phyloP scores from a whole-genome alignment of 23 tunicate species.

The Halocynthia aurantium region DNA sequence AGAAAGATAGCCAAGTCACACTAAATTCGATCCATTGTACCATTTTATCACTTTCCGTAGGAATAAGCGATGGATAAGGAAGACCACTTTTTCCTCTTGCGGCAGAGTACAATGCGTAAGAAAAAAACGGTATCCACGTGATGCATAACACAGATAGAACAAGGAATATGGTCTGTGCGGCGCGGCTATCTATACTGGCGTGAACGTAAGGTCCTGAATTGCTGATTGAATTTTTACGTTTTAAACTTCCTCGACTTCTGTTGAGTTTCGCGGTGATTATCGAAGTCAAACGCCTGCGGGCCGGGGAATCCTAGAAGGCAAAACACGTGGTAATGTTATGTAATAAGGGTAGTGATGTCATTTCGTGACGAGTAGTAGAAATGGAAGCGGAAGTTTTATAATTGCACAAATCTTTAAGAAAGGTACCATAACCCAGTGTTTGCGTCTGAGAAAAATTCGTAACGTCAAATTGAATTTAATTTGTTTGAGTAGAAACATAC shows the following conservation, averaged over 20 bases:
- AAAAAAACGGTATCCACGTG: constrained; percentile 47
- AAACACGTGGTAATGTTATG: too few species aligned
- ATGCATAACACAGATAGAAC: constrained; percentile 28
- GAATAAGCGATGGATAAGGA: neutral
- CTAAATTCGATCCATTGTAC: constrained; percentile 60
- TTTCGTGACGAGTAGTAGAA: too few species aligned
- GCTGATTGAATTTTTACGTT: neutral
- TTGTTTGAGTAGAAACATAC: too few species aligned
- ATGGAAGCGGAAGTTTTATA: too few species aligned
- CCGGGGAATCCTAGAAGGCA: constrained; percentile 8
- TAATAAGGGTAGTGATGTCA: too few species aligned
- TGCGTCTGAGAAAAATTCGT: too few species aligned
- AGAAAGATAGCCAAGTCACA: constrained; percentile 62
- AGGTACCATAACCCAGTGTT: too few species aligned
- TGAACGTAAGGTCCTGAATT: neutral
- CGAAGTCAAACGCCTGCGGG: constrained; percentile 12
- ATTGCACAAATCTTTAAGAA: too few species aligned
- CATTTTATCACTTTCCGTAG: neutral
- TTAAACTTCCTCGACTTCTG: constrained; percentile 7
- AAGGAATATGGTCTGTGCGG: constrained; percentile 36
- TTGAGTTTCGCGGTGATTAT: neutral
- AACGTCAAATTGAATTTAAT: too few species aligned
- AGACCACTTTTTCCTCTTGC: neutral
- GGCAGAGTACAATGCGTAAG: constrained; percentile 35
- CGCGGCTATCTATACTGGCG: constrained; percentile 30